Conservation (phyloP, 2,797 vertebrate genomes). For the Tinamus major region DNA sequence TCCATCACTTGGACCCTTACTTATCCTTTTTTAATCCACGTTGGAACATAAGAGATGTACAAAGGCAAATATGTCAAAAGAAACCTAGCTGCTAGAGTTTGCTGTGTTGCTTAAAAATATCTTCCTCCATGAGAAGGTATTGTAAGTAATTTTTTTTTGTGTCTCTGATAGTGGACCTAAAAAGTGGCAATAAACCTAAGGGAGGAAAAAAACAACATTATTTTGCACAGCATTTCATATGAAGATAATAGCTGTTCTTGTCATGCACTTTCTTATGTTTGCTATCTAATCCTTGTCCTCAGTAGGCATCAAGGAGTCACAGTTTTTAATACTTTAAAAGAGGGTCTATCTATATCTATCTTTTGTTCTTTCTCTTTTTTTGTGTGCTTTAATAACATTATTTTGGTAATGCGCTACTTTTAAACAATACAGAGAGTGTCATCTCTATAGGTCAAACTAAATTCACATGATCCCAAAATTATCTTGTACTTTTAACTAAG, state of each 20-base stretch:
- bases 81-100: not conserved
- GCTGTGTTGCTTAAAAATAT: not conserved
- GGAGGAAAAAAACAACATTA: not conserved
- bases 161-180: not conserved
- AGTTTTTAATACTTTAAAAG: not conserved
- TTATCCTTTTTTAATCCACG: not conserved
- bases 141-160: not conserved
- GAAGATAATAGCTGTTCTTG: not conserved
- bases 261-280: not conserved
- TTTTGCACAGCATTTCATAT: not conserved
- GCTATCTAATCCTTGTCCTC: not conserved
- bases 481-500: not conserved
- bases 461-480: not conserved
- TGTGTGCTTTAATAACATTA: not conserved
- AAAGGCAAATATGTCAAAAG: not conserved
- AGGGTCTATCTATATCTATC: not conserved
- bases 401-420: not conserved
- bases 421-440: not conserved
- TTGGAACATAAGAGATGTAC: not conserved
- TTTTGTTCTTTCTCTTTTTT: not conserved
- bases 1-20: not conserved
- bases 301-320: not conserved
- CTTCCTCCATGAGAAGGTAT: not conserved
- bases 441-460: not conserved
- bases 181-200: not conserved